Conservation (phyloP, 2,888 invertebrate genomes). For the Stenchaetothrips biformis region DNA sequence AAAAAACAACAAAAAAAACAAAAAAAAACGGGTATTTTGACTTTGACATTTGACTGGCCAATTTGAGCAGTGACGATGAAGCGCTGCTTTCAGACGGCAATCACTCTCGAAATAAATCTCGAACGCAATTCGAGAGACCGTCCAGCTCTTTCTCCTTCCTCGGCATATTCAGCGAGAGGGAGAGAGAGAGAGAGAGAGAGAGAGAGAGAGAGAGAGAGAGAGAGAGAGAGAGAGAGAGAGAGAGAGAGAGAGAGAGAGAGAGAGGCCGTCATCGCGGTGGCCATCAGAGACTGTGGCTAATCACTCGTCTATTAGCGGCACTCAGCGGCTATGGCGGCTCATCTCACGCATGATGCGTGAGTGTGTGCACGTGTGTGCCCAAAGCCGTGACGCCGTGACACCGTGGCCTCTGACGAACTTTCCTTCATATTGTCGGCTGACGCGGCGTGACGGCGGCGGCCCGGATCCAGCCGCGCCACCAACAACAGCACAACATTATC, state of each 20-base stretch:
- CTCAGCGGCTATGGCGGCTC: not conserved
- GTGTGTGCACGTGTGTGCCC: not conserved
- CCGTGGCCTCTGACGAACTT: constrained; percentile 25
- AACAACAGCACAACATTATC: too few relatives aligned
- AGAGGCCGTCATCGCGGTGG: not conserved
- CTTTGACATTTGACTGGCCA: too few relatives aligned
- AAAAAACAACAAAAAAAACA: too few relatives aligned
- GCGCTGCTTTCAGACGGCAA: too few relatives aligned
- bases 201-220: not conserved
- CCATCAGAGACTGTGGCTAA: not conserved
- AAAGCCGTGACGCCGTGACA: not conserved
- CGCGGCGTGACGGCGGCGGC: too few relatives aligned
- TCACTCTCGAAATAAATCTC: too few relatives aligned
- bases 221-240: not conserved
- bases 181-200: not conserved
- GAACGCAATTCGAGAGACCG: too few relatives aligned
- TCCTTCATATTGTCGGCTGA: not conserved
- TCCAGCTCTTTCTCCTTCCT: too few relatives aligned
- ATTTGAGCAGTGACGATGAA: too few relatives aligned
- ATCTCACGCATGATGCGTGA: not conserved
- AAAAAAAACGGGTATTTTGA: too few relatives aligned
- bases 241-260: constrained; percentile 18
- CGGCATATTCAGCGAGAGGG: not conserved
- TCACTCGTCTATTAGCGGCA: not conserved
- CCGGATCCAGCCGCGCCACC: too few relatives aligned